These are phyloP conservation scores for Meteorus sp. DNA, from an alignment of 1,140 invertebrate species.

Conservation along the genomic window DNA sequence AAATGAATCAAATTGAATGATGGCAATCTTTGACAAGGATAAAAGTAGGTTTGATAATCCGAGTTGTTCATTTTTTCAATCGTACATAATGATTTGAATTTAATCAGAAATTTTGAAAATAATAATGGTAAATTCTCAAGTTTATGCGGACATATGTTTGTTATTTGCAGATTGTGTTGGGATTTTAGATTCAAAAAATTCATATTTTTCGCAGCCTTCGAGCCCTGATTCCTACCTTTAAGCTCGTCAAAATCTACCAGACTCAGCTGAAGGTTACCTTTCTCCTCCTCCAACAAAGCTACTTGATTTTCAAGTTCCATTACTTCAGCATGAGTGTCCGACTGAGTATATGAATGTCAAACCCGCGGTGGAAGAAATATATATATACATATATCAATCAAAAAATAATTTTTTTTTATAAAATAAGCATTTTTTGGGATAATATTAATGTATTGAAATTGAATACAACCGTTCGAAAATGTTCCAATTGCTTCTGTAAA, in stretches of 20 bases:
- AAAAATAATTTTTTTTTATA: conserved; percentile 5
- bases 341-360: too few relatives aligned
- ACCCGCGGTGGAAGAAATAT: too few relatives aligned
- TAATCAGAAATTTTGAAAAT: not conserved
- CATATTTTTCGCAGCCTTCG: conserved; percentile 39
- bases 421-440: too few relatives aligned
- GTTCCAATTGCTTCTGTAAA: conserved; percentile 79
- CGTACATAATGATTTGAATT: conserved; percentile 26
- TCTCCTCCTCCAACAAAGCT: conserved; percentile 85
- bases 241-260: conserved; percentile 80
- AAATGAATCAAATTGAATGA: conserved; percentile 26
- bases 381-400: too few relatives aligned
- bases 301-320: conserved; percentile 75
- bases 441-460: not conserved
- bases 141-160: too few relatives aligned
- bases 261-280: conserved; percentile 82
- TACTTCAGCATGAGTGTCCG: conserved; percentile 71
- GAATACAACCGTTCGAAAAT: conserved; percentile 74
- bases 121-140: too few relatives aligned
- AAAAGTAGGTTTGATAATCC: conserved; percentile 54
- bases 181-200: conserved; percentile 29
- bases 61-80: conserved; percentile 32
- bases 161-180: too few relatives aligned
- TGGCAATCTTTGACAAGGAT: conserved; percentile 58
- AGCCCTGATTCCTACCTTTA: conserved; percentile 65